Percentiles rank a stretch among this genome's conserved stretches.
These are phyloP conservation scores for Sitta carolinensis DNA, from an alignment of 2,797 vertebrate species.

Conservation along the genomic window DNA sequence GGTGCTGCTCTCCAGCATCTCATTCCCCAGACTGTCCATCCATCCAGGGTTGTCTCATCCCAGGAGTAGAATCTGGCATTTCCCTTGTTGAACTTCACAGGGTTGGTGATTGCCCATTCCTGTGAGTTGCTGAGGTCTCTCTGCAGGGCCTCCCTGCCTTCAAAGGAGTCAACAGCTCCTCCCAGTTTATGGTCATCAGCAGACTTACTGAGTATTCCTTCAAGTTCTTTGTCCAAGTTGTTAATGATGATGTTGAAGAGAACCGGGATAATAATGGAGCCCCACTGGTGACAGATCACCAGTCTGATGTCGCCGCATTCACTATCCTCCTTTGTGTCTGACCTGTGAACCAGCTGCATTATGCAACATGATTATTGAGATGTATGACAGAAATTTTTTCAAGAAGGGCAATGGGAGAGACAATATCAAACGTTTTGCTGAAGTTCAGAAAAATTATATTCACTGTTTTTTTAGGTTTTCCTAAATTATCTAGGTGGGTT, in stretches of 20 bases:
- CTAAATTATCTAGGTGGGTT: neutral
- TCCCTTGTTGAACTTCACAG: neutral
- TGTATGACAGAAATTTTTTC: neutral
- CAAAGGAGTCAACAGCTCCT: accelerated
- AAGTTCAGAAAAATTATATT: neutral
- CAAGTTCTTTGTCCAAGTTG: neutral
- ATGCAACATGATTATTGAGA: accelerated
- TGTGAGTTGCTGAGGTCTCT: neutral
- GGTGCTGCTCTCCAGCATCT: accelerated
- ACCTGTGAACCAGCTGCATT: no score
- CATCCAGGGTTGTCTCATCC: accelerated
- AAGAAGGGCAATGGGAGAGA: neutral
- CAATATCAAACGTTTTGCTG: neutral
- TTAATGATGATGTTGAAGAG: accelerated
- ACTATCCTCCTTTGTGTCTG: neutral
- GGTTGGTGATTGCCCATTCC: neutral
- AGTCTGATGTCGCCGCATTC: neutral
- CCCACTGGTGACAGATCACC: neutral
- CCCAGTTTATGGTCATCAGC: no score
- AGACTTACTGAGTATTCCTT: neutral
- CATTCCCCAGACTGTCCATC: neutral
- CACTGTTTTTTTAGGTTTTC: neutral
- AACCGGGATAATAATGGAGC: neutral
- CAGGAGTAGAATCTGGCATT: neutral
- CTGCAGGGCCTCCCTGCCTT: neutral